phyloP scores from a whole-genome alignment of 2,797 vertebrate species.

The Notoglanidium macrostoma region DNA sequence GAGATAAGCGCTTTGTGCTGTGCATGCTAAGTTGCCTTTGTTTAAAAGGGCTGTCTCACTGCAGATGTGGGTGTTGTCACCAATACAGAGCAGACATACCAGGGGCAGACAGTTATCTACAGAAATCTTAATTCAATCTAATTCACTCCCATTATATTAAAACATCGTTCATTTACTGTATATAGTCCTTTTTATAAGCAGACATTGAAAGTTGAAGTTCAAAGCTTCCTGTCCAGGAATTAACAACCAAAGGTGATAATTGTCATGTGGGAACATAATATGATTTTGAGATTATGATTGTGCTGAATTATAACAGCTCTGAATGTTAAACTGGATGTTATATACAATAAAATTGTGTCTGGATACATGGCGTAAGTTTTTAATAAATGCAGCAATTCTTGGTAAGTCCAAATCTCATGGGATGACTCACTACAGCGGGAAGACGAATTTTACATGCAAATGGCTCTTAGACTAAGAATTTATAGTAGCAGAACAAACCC shows the following conservation, averaged over 20 bases:
- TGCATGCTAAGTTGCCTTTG: slow-evolving; percentile 72
- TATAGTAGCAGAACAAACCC: not conserved
- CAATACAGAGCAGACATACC: slow-evolving; percentile 14
- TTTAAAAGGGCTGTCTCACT: slow-evolving; percentile 58
- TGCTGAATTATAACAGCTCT: not conserved
- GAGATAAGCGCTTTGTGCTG: slow-evolving; percentile 61
- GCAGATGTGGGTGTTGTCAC: slow-evolving; percentile 50
- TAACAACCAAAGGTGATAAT: not conserved
- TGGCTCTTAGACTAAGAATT: not conserved
- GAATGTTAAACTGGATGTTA: not conserved
- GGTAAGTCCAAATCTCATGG: not conserved
- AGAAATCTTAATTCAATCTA: not conserved
- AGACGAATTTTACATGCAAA: not conserved
- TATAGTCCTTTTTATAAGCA: not conserved
- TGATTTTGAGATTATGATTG: not conserved
- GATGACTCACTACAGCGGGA: slow-evolving; percentile 27
- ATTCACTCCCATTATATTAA: not conserved
- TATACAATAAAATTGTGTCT: not conserved
- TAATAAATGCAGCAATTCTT: not conserved
- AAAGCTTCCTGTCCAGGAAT: not conserved
- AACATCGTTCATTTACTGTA: not conserved
- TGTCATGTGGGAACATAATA: not conserved
- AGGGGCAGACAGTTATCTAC: not conserved
- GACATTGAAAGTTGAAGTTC: not conserved
- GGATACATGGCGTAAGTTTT: not conserved